phyloP scores from a whole-genome alignment of 2,113 vertebrate species.

The Columba janthina region DNA sequence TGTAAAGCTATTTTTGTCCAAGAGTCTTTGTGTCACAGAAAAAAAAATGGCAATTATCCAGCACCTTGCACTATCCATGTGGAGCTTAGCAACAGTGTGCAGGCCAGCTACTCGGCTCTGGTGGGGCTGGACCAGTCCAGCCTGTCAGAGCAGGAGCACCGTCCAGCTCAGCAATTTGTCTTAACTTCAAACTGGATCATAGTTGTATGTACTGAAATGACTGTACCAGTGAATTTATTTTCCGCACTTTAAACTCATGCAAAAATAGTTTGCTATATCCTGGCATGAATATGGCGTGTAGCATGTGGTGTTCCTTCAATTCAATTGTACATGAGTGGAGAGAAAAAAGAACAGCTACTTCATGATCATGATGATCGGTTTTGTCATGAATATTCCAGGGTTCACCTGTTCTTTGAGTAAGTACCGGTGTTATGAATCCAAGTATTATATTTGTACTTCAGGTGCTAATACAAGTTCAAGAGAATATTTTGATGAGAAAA shows the following conservation, averaged over 20 bases:
- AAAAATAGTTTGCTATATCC: not conserved
- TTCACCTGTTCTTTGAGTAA: not conserved
- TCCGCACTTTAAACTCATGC: not conserved
- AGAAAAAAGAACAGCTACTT: not conserved
- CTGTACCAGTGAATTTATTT: not conserved
- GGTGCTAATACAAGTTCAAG: not conserved
- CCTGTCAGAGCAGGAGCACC: not conserved
- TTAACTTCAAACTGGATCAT: not conserved
- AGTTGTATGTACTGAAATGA: not conserved
- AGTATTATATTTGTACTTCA: not conserved
- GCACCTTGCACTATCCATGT: not conserved
- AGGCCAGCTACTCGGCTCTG: not conserved
- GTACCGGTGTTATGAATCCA: not conserved
- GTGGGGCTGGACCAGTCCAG: not conserved
- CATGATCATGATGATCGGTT: not conserved
- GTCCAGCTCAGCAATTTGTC: not conserved
- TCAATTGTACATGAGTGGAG: fast-evolving
- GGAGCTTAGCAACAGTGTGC: not conserved
- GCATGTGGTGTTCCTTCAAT: not conserved
- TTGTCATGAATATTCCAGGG: not conserved
- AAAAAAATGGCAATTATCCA: not conserved
- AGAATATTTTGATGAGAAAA: not conserved
- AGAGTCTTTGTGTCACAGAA: not conserved
- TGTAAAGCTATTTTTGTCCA: not conserved
- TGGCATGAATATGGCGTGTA: not conserved